A percentile compares a stretch with the other conserved stretches of the same genome.
phyloP scores from a whole-genome alignment of 1,140 invertebrate species.

The Apis laboriosa region DNA sequence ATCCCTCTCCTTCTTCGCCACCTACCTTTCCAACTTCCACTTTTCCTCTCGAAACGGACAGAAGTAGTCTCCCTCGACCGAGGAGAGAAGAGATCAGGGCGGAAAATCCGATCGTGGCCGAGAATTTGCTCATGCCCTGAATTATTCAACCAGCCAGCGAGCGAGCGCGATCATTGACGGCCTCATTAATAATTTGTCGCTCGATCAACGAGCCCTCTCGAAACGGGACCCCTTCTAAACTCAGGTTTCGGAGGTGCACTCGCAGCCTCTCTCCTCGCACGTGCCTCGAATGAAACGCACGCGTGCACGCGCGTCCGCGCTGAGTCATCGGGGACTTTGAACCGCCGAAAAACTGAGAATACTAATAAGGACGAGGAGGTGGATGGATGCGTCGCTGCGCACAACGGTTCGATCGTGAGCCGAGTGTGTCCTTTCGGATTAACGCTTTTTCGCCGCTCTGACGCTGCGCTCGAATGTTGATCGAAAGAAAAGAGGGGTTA shows the following conservation, averaged over 20 bases:
- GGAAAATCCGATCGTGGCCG: conserved; percentile 30
- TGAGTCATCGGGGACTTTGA: conserved; percentile 47
- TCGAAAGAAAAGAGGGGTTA: too few species aligned
- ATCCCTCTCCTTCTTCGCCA: conserved; percentile 36
- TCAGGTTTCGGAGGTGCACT: conserved; percentile 14
- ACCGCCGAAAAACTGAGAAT: conserved; percentile 27
- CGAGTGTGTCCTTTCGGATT: not conserved
- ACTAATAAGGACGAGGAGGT: conserved; percentile 15
- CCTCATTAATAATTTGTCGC: conserved; percentile 61
- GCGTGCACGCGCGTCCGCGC: conserved; percentile 44
- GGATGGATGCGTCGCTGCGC: not conserved
- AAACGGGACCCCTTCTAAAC: conserved; percentile 16
- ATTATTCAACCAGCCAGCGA: conserved; percentile 44
- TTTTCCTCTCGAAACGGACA: not conserved
- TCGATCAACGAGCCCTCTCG: conserved; percentile 43
- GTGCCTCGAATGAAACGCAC: conserved; percentile 56
- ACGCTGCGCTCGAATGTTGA: too few species aligned
- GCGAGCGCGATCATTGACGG: conserved; percentile 11
- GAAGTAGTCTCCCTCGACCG: too few species aligned
- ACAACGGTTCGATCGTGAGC: not conserved
- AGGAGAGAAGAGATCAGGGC: not conserved
- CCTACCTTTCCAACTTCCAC: conserved; percentile 26
- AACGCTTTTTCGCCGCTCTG: too few species aligned
- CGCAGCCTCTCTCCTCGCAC: conserved; percentile 47
- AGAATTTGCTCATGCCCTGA: conserved; percentile 24